A percentile compares a stretch with the other conserved stretches of the same genome.
Conservation (phyloP, 2,888 invertebrate genomes). For the Diaphora mendica region DNA sequence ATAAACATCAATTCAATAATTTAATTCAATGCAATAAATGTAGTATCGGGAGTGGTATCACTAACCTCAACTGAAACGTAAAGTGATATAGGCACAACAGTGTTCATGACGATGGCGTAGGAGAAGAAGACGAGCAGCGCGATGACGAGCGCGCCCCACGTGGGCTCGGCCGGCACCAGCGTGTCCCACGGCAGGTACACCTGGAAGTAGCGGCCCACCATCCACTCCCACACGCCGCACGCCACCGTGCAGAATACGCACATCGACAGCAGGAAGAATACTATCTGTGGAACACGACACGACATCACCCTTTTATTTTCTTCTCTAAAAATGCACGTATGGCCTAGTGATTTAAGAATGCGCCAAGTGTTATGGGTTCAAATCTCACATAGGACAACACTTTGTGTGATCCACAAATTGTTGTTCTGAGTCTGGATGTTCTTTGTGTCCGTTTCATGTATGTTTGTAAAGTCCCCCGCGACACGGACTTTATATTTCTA, state of each 20-base stretch:
- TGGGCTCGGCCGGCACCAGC: constrained; percentile 93
- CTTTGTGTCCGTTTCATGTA: no score
- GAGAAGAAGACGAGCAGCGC: constrained; percentile 99
- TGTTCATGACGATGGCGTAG: constrained; percentile 99
- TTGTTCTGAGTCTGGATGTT: no score
- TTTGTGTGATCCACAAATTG: no score
- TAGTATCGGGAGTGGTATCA: constrained; percentile 18
- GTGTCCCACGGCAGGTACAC: constrained; percentile 97
- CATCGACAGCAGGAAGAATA: constrained; percentile 98
- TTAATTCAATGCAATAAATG: no score
- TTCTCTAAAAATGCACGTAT: background rate
- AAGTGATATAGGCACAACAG: constrained; percentile 99
- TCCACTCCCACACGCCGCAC: constrained; percentile 99
- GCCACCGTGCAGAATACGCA: constrained; percentile 99
- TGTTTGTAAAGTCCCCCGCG: no score
- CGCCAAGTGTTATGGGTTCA: no score
- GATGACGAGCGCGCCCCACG: constrained; percentile 95
- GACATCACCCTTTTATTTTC: background rate
- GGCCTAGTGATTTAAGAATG: no score
- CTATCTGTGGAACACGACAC: constrained; percentile 92
- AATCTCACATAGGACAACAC: no score
- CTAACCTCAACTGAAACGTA: constrained; percentile 97
- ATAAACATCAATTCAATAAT: no score
- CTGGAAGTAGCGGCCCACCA: constrained; percentile 96
- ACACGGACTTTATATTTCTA: no score